Conservation (phyloP, 2,113 vertebrate genomes). For the Rostratula benghalensis region DNA sequence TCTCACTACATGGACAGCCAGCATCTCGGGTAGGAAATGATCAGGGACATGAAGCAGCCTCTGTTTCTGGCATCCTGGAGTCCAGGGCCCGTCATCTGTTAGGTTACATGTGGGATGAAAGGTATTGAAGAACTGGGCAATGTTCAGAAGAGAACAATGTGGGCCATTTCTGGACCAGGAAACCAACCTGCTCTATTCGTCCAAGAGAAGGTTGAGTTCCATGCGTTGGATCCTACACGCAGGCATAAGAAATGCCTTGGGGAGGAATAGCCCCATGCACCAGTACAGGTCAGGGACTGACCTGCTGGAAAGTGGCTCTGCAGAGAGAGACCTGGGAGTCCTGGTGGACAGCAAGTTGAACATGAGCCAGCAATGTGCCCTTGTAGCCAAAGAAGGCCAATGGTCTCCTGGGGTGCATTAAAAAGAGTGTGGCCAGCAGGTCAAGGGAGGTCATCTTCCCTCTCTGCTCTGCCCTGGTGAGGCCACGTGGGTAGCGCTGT, state of each 20-base stretch:
- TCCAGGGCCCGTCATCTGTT: background rate
- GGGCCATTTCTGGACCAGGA: background rate
- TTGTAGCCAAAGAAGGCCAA: too few species aligned
- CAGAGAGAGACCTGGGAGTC: background rate
- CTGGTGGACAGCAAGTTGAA: too few species aligned
- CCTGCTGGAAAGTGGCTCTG: background rate
- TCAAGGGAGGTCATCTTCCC: background rate
- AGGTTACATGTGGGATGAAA: background rate
- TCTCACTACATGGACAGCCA: background rate
- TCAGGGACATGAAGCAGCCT: background rate
- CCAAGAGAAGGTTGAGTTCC: background rate
- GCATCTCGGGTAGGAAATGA: background rate
- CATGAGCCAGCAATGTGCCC: too few species aligned
- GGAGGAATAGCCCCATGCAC: background rate
- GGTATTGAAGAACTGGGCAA: background rate
- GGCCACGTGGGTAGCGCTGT: background rate
- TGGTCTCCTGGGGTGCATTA: background rate
- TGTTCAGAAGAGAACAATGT: background rate
- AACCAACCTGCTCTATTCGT: background rate
- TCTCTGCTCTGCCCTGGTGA: background rate
- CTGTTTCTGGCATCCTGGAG: background rate
- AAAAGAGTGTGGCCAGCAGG: background rate
- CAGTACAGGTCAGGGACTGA: too few species aligned
- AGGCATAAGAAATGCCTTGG: background rate
- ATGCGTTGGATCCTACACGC: background rate